phyloP scores from a whole-genome alignment of 2,888 invertebrate genomes.

The Trimorus sp. region DNA sequence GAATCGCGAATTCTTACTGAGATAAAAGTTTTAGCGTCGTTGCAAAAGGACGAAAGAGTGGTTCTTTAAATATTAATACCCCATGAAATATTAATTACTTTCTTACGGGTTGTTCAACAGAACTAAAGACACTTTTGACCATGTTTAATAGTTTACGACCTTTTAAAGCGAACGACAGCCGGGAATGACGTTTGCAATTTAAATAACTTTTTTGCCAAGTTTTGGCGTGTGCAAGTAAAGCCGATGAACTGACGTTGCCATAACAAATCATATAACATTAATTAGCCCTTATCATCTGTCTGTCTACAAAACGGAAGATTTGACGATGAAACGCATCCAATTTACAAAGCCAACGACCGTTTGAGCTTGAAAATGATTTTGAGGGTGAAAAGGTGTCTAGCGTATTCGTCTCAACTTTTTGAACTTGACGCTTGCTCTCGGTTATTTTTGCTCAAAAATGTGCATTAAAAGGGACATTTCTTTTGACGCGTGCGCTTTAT shows the following conservation, averaged over 20 bases:
- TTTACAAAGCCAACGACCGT: constrained; percentile 21
- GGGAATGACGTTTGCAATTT: constrained; percentile 16
- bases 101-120: constrained; percentile 10
- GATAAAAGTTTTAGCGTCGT: constrained; percentile 2
- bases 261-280: constrained; percentile 1
- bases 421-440: constrained; percentile 22
- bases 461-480: constrained; percentile 53
- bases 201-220: constrained; percentile 5
- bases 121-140: constrained; percentile 4
- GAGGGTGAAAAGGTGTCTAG: constrained; percentile 54
- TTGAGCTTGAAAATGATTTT: constrained; percentile 47
- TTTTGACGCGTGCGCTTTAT: constrained; percentile 56
- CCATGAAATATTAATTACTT: constrained; percentile 24
- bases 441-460: constrained; percentile 32
- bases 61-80: constrained; percentile 7
- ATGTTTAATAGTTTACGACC: constrained; percentile 20
- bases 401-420: constrained; percentile 29
- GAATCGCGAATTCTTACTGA: background rate
- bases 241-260: background rate
- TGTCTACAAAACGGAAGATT: background rate
- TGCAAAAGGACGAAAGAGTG: background rate
- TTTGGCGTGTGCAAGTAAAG: background rate
- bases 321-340: constrained; percentile 4
- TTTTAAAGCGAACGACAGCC: constrained; percentile 11
- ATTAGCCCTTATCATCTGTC: constrained; percentile 3